Base-by-base conservation (phyloP, 2,888 invertebrate species). In the Oxyteleia sp. region DNA sequence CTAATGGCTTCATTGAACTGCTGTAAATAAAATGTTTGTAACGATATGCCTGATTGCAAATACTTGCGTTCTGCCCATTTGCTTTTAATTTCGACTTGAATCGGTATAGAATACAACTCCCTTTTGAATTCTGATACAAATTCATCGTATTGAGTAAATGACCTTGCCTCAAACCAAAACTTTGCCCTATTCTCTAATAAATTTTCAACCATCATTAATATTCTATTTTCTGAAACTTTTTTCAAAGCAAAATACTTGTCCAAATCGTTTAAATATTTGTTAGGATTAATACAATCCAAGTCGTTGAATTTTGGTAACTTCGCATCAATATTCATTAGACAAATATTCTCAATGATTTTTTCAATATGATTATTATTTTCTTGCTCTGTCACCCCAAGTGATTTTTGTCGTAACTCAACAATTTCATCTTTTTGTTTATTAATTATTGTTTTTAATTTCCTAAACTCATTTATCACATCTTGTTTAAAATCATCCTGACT, bases 231-330 rank as follows among this genome's bases (percentile, higher is more conserved):
- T 2, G 47, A 32, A 32, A 47, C 16, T 23, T 47, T 45, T 18
- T 45, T 47, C 10, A 63, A 47, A 13, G 8, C 0, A 32, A 63
- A 63, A 63, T 63, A 63, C 18, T 32, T 47, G 29, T 63, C n/a
- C 18, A 63, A 45, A 5, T 63, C 41, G 29, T 29, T 32, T 32
- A 63, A 29, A 29, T 47, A 63, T 47, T 45, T 29, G 5, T 47
- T 47, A 8, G 47, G 63, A 32, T 63, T 63, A 1, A 3, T 59
- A 26, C 10, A 13, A 2, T 63, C 47, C 4, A 0, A 0, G 18
- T 47, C 18, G 18, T 18, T 32, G 10, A 63, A 63, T 32, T 63
- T 63, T 8, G 63, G 45, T 13, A 47, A 16, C 8, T n/a, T 26
- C 1, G 26, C 10, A 29, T 63, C 63, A 10, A 63, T 29, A 26